phyloP scores from a whole-genome alignment of 1,140 invertebrate species.

The Ganaspis sp. region DNA sequence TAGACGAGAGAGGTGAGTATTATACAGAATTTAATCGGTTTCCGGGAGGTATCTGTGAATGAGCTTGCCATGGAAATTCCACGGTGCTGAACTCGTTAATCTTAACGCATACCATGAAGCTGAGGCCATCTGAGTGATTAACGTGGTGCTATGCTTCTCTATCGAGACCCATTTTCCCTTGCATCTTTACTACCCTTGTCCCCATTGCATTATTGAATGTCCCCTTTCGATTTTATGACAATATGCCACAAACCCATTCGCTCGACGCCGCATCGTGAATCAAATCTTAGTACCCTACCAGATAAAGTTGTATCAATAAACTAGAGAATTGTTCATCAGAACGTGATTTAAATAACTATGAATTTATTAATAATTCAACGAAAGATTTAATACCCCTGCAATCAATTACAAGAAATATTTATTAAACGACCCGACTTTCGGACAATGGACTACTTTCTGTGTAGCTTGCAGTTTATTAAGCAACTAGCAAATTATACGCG shows the following conservation, averaged over 20 bases:
- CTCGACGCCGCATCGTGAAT: slow-evolving; percentile 34
- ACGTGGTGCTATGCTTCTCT: slow-evolving; percentile 35
- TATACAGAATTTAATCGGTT: background rate
- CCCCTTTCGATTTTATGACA: slow-evolving; percentile 16
- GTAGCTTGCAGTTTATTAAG: too few relatives aligned
- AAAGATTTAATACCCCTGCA: too few relatives aligned
- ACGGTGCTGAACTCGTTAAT: slow-evolving; percentile 40
- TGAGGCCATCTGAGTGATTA: slow-evolving; percentile 45
- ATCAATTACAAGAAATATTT: too few relatives aligned
- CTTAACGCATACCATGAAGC: slow-evolving; percentile 38
- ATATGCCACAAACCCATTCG: background rate
- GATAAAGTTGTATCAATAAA: too few relatives aligned
- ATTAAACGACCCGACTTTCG: too few relatives aligned
- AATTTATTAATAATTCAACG: too few relatives aligned
- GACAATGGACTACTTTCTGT: too few relatives aligned
- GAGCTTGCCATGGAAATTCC: slow-evolving; percentile 24
- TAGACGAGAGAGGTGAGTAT: background rate
- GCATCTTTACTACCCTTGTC: slow-evolving; percentile 18
- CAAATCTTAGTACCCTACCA: slow-evolving; percentile 42
- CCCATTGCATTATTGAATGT: slow-evolving; percentile 18
- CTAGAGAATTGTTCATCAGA: background rate
- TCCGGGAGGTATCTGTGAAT: slow-evolving; percentile 15
- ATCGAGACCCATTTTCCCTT: background rate
- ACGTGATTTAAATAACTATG: too few relatives aligned
- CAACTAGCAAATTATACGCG: too few relatives aligned